Evolutionary conservation across 2,113 vertebrate genomes (phyloP).

Genomic region (Clarias batrachus): DNA sequence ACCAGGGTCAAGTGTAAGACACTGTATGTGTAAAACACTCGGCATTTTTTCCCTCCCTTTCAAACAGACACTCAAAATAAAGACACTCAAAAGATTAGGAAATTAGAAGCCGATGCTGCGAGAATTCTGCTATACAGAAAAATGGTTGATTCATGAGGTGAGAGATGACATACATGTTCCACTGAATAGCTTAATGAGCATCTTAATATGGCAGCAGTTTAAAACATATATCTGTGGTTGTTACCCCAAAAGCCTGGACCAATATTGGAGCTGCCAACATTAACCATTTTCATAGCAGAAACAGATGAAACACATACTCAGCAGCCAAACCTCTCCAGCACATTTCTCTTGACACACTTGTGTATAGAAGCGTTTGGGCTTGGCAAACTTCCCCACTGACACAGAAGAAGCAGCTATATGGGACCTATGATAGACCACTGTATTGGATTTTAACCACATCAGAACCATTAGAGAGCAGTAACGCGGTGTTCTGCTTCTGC

Average conservation of each 20-base stretch:
- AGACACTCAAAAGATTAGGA: background rate
- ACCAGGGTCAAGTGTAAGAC: constrained; percentile 14
- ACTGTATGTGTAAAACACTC: constrained; percentile 4
- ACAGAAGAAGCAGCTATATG: background rate
- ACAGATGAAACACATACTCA: background rate
- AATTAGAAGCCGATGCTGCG: background rate
- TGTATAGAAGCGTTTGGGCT: background rate
- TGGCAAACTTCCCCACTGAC: background rate
- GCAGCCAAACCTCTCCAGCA: constrained; percentile 13
- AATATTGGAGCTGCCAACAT: background rate
- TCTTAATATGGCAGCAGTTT: constrained; percentile 2
- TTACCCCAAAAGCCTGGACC: constrained; percentile 5
- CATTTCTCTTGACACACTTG: background rate
- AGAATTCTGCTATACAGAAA: background rate
- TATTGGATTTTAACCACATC: constrained; percentile 36
- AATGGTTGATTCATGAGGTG: constrained; percentile 18
- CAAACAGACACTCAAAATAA: constrained; percentile 2
- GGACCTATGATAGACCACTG: background rate
- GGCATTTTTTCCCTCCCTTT: background rate
- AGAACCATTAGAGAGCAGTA: constrained; percentile 11
- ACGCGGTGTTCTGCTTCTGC: constrained; percentile 3
- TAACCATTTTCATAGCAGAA: background rate
- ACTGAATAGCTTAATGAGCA: constrained; percentile 17
- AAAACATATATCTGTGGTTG: constrained; percentile 13
- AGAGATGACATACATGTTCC: background rate